Evolutionary conservation across 2,113 vertebrate species (phyloP).

Genomic region (Rhynchomys soricoides): DNA sequence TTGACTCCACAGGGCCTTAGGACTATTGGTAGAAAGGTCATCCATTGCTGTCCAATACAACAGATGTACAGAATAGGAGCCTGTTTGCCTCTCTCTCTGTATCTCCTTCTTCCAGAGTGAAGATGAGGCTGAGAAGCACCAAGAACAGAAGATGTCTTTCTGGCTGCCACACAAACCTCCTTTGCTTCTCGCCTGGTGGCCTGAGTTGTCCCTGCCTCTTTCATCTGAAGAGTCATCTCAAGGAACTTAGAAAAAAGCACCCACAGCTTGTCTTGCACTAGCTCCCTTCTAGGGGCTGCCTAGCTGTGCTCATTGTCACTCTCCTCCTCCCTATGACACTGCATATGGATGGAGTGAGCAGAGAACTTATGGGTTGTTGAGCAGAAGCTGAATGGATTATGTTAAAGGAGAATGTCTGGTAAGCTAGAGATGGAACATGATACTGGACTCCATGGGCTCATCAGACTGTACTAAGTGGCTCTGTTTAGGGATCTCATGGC

Average conservation of each 20-base stretch:
- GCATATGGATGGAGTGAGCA: not conserved
- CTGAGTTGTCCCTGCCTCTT: not conserved
- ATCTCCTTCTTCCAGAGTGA: not conserved
- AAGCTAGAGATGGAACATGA: not conserved
- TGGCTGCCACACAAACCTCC: not conserved
- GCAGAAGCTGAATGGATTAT: not conserved
- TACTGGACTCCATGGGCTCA: accelerated
- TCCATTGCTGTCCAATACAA: not conserved
- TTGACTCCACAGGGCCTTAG: no score
- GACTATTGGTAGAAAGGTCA: not conserved
- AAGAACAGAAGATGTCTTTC: accelerated
- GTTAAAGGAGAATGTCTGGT: not conserved
- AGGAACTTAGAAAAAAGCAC: not conserved
- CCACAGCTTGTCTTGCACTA: not conserved
- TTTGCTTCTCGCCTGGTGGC: not conserved
- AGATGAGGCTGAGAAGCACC: not conserved
- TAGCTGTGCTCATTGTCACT: accelerated
- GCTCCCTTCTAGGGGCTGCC: not conserved
- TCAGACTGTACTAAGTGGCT: not conserved
- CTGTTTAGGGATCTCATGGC: not conserved
- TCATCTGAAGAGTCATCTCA: not conserved
- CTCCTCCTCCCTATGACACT: accelerated
- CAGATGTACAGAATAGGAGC: not conserved
- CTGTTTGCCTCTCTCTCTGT: not conserved
- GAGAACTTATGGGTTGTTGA: not conserved